Base-by-base conservation (phyloP, 2,888 invertebrate genomes). In the Anthrax anthrax region DNA sequence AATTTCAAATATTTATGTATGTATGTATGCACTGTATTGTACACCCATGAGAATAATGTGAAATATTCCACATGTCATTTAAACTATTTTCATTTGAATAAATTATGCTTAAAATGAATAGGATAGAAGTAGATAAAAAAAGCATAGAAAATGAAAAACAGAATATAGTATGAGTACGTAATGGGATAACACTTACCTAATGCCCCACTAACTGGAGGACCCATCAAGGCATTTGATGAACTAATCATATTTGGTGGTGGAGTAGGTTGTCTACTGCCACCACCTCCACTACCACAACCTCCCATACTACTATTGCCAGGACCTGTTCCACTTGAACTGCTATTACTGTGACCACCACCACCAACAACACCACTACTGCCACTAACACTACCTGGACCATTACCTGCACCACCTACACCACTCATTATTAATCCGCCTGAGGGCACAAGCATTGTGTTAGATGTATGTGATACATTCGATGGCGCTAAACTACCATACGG, bases 381-480 rank as follows among this genome's bases (percentile, higher is more conserved):
- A 18, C 57, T 55, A 10, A 43, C 50, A 36, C 54, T 50, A 19
- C 51, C 50, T 10, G 45, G 43, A 18, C 52, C 50, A 29, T 52
- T 52, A 38, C 49, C 52, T 42, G 47, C 49, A 40, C 51, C 51
- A 44, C 53, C 53, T 46, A 51, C 51, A 37, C 53, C 50, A 18
- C 55, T 53, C 23, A 58, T 55, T 29, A 59, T 53, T 51, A 61
- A 54, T 47, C 58, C 58, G 51, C 55, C 55, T 44, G 57, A 56
- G 37, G 64, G 65, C 58, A 66, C 64, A 39, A 65, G 57, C 54
- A 67, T 60, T 27, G 64, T 62, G 44, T 65, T 60, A 38, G 61
- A 58, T 49, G 55, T 52, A 41, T 55, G 56, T 34, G 55, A 52
- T 34, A 53, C 42, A 40, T 51, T 55, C 18, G 54, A 52, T 47